phyloP scores from a whole-genome alignment of 2,888 invertebrate genomes.

The Leptopilina drosophilae region DNA sequence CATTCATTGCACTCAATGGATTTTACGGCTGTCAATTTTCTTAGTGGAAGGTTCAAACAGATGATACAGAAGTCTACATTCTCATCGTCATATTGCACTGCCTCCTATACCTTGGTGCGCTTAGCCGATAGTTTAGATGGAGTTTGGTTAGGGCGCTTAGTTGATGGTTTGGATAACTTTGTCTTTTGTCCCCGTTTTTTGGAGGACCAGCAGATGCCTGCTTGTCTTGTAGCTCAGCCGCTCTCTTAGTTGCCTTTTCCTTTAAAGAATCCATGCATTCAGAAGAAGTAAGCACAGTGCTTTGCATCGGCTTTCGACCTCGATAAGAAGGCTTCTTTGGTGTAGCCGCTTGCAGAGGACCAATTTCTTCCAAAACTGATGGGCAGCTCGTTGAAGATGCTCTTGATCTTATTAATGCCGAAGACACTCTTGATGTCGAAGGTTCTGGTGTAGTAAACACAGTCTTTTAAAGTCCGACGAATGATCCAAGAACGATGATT shows the following conservation, averaged over 20 bases:
- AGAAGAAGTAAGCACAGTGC: not conserved
- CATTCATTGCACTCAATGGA: conserved; percentile 24
- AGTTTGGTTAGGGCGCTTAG: not conserved
- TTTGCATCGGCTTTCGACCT: not conserved
- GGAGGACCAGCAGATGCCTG: not conserved
- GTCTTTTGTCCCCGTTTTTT: not conserved
- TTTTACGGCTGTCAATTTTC: not conserved
- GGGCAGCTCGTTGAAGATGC: not conserved
- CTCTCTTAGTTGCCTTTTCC: not conserved
- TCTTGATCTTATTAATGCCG: too few species aligned
- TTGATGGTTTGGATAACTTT: not conserved
- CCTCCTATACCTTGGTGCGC: not conserved
- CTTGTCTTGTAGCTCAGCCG: not conserved
- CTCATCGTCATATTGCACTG: not conserved
- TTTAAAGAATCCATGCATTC: not conserved
- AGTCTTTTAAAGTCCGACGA: not conserved
- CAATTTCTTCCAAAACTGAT: conserved; percentile 30
- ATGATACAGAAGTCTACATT: conserved; percentile 30
- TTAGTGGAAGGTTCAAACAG: not conserved
- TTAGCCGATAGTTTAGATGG: not conserved
- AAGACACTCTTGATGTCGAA: conserved; percentile 3
- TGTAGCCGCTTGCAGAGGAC: conserved; percentile 28
- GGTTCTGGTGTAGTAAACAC: conserved; percentile 32
- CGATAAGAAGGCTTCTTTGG: not conserved
- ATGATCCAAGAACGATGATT: not conserved